phyloP scores from a whole-genome alignment of 1,140 invertebrate genomes.

The Pseudoatta argentina region DNA sequence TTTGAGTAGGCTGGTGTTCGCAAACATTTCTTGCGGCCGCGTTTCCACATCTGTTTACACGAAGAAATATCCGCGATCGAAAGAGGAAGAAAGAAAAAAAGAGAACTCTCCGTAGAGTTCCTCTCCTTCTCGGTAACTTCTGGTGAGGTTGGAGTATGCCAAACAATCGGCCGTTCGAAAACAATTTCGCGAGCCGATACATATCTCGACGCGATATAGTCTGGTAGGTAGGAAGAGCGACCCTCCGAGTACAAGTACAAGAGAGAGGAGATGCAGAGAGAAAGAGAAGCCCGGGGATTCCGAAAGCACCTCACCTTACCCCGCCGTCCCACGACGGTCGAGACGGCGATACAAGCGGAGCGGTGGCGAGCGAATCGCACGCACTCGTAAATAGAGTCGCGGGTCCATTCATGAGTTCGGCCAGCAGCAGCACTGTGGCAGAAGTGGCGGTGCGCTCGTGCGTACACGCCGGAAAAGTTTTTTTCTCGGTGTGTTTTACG shows the following conservation, averaged over 20 bases:
- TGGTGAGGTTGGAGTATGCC: slow-evolving; percentile 12
- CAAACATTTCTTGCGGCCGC: background rate
- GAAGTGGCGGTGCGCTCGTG: slow-evolving; percentile 77
- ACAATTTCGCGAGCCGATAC: slow-evolving; percentile 48
- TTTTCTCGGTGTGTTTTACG: slow-evolving; percentile 83
- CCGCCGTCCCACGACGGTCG: slow-evolving; percentile 35
- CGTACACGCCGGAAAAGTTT: slow-evolving; percentile 83
- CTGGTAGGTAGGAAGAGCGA: slow-evolving; percentile 10
- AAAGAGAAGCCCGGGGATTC: slow-evolving; percentile 25
- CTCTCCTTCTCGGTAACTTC: background rate
- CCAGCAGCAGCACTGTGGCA: slow-evolving; percentile 62
- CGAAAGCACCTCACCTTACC: slow-evolving; percentile 53
- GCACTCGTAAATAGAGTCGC: slow-evolving; percentile 81
- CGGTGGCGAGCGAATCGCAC: slow-evolving; percentile 74
- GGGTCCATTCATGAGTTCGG: slow-evolving; percentile 84
- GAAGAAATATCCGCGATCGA: background rate
- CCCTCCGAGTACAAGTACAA: slow-evolving; percentile 1
- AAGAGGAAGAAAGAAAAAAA: background rate
- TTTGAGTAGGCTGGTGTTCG: background rate
- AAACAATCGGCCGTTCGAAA: slow-evolving; percentile 57
- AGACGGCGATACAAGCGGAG: slow-evolving; percentile 77
- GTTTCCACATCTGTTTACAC: slow-evolving; percentile 32
- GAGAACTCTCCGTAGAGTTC: too few relatives aligned
- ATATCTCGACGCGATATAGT: slow-evolving; percentile 30
- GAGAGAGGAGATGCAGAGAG: background rate